phyloP scores from a whole-genome alignment of 2,888 invertebrate species.

The Hemicrepidius hirtus region DNA sequence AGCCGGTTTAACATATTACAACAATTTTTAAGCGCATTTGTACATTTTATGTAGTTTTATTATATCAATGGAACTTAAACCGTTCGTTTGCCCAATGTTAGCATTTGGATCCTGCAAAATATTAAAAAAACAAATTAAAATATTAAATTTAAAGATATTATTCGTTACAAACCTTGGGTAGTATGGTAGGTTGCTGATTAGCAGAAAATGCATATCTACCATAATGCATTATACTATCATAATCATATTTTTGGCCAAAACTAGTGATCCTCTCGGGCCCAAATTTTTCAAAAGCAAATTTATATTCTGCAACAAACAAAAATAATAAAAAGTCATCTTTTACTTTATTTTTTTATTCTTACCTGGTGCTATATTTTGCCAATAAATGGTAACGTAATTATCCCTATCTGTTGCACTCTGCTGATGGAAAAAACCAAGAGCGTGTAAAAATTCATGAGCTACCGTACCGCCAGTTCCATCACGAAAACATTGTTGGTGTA shows the following conservation, averaged over 20 bases:
- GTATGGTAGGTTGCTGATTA: slow-evolving; percentile 80
- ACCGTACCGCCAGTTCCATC: slow-evolving; percentile 79
- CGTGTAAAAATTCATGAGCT: slow-evolving; percentile 87
- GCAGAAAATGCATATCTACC: slow-evolving; percentile 80
- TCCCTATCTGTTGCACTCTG: slow-evolving; percentile 87
- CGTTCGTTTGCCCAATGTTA: too few species aligned
- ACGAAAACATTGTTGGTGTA: slow-evolving; percentile 73
- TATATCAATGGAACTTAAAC: too few species aligned
- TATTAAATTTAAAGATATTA: too few species aligned
- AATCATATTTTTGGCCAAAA: slow-evolving; percentile 82
- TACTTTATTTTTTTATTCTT: too few species aligned
- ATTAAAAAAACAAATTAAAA: too few species aligned
- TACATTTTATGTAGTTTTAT: too few species aligned
- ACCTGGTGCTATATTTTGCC: slow-evolving; percentile 82
- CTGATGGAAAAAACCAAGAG: slow-evolving; percentile 89
- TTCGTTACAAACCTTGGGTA: too few species aligned
- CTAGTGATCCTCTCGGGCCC: slow-evolving; percentile 75
- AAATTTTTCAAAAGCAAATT: slow-evolving; percentile 20
- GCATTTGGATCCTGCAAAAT: too few species aligned
- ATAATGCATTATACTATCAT: slow-evolving; percentile 84
- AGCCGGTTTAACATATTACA: too few species aligned
- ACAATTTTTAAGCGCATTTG: too few species aligned
- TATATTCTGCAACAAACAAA: too few species aligned
- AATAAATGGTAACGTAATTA: slow-evolving; percentile 82
- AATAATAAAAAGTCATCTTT: too few species aligned